Conservation (phyloP, 2,113 vertebrate genomes). For the Mixornis gularis region DNA sequence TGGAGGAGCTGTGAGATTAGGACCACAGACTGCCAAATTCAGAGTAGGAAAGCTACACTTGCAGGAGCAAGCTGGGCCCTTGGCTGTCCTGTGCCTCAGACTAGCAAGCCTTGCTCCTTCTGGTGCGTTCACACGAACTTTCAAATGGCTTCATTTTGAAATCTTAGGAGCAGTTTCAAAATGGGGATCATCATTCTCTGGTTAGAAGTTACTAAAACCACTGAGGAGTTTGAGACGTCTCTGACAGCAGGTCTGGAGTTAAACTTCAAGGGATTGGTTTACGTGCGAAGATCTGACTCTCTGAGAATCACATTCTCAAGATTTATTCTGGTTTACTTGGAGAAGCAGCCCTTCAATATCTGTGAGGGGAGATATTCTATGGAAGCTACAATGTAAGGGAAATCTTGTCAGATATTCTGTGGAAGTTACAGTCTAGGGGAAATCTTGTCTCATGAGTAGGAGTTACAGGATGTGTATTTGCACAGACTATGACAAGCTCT, state of each 20-base stretch:
- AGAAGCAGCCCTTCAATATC: background rate
- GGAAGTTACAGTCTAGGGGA: background rate
- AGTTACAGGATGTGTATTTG: background rate
- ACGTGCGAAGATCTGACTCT: background rate
- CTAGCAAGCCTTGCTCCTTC: background rate
- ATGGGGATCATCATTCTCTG: background rate
- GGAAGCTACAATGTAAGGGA: background rate
- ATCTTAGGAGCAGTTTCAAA: background rate
- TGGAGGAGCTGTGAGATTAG: background rate
- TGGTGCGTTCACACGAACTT: background rate
- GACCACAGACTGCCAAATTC: background rate
- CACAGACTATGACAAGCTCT: background rate
- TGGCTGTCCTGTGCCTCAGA: background rate
- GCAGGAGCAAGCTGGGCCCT: background rate
- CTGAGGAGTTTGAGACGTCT: background rate
- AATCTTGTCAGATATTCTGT: background rate
- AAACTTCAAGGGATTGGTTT: background rate
- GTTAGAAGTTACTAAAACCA: background rate
- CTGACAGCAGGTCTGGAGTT: background rate
- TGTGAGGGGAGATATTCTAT: background rate
- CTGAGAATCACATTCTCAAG: background rate
- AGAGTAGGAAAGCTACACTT: background rate
- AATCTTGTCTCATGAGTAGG: background rate
- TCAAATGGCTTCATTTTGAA: background rate
- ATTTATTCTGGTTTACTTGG: background rate